Conservation (phyloP, 2,797 vertebrate species). For the Neosilurus mollespiculum region DNA sequence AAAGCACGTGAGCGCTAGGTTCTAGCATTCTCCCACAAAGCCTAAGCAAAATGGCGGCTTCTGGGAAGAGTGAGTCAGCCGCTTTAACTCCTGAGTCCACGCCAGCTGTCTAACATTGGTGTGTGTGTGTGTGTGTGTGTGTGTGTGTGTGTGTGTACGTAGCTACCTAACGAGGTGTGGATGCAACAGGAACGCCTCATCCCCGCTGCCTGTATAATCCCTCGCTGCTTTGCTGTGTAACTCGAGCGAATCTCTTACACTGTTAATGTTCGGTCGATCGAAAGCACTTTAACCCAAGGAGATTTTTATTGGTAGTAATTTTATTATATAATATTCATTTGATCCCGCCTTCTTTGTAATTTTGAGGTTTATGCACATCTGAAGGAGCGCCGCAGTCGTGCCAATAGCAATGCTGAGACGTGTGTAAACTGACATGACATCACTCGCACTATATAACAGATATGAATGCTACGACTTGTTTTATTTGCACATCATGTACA, state of each 20-base stretch:
- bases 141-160: not conserved
- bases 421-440: conserved; percentile 71
- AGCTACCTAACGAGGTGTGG: not conserved
- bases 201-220: not conserved
- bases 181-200: not conserved
- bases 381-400: conserved; percentile 68
- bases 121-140: not conserved
- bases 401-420: conserved; percentile 63
- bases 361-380: not conserved
- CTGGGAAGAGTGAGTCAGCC: no score
- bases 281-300: conserved; percentile 40
- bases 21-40: no score
- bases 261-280: conserved; percentile 16
- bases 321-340: not conserved
- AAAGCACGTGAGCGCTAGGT: no score
- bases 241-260: not conserved
- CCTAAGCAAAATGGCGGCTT: no score
- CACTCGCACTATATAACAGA: conserved; percentile 60
- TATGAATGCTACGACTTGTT: conserved; percentile 69
- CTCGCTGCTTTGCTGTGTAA: not conserved
- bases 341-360: not conserved
- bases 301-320: not conserved
- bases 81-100: not conserved
- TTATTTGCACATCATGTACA: conserved; percentile 80
- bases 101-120: not conserved